Evolutionary conservation across 2,113 vertebrate genomes (phyloP).

Genomic region (Ranitomeya variabilis): DNA sequence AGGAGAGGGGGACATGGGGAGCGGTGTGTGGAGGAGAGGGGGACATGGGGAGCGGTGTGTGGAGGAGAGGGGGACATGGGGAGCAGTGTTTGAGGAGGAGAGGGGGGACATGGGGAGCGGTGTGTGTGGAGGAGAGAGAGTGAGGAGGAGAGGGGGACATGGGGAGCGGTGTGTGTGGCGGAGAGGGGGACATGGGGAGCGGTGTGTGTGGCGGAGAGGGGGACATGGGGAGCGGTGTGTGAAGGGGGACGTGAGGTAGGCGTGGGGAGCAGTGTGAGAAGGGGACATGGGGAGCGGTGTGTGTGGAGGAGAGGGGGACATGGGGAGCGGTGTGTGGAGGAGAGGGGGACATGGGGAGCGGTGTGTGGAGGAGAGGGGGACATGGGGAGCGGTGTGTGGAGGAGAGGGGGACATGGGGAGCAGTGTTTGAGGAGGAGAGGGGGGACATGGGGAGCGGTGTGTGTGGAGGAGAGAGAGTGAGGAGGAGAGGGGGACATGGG

Average conservation of each 20-base stretch:
- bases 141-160: not conserved
- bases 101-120: not conserved
- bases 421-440: not conserved
- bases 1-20: not conserved
- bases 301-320: not conserved
- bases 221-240: not conserved
- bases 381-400: not conserved
- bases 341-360: too few species aligned
- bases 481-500: not conserved
- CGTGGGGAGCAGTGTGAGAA: not conserved
- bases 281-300: not conserved
- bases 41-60: not conserved
- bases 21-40: too few species aligned
- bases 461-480: too few species aligned
- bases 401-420: not conserved
- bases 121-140: too few species aligned
- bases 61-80: not conserved
- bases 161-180: too few species aligned
- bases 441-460: not conserved
- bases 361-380: not conserved
- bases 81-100: not conserved
- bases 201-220: too few species aligned
- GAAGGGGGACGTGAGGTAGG: too few species aligned
- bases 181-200: not conserved
- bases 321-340: not conserved